Evolutionary conservation across 2,888 invertebrate species (phyloP).

Genomic region (Limnephilus auricula): DNA sequence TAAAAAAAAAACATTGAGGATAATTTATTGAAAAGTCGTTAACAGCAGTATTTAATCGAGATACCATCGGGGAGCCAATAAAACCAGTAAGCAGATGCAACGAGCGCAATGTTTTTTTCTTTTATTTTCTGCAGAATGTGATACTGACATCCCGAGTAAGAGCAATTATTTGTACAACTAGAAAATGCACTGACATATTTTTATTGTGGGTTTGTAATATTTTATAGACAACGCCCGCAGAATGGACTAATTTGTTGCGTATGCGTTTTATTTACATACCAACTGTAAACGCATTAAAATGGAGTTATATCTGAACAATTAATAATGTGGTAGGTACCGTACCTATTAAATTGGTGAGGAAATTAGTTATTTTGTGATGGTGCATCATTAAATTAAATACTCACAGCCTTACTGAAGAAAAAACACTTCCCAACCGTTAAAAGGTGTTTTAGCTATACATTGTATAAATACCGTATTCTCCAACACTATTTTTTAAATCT

Average conservation of each 20-base stretch:
- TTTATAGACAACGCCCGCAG: slow-evolving; percentile 2
- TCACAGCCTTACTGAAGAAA: too few species aligned
- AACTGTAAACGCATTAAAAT: neutral
- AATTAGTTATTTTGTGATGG: too few species aligned
- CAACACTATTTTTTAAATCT: too few species aligned
- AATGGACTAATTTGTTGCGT: neutral
- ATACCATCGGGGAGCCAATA: neutral
- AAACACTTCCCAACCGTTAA: too few species aligned
- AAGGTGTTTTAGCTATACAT: too few species aligned
- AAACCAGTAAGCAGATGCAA: slow-evolving; percentile 23
- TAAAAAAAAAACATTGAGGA: neutral
- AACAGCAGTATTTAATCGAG: neutral
- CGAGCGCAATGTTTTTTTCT: neutral
- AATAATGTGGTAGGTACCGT: neutral
- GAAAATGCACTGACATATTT: neutral
- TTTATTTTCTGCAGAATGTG: neutral
- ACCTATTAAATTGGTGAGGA: too few species aligned
- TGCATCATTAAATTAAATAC: too few species aligned
- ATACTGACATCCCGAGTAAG: neutral
- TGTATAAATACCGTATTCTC: too few species aligned
- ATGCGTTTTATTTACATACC: neutral
- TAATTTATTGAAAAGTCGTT: neutral
- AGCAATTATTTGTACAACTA: neutral
- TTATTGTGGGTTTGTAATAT: neutral
- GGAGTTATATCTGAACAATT: neutral